Evolutionary conservation across 2,888 invertebrate genomes (phyloP).

Genomic region (Cheilosia impressa): DNA sequence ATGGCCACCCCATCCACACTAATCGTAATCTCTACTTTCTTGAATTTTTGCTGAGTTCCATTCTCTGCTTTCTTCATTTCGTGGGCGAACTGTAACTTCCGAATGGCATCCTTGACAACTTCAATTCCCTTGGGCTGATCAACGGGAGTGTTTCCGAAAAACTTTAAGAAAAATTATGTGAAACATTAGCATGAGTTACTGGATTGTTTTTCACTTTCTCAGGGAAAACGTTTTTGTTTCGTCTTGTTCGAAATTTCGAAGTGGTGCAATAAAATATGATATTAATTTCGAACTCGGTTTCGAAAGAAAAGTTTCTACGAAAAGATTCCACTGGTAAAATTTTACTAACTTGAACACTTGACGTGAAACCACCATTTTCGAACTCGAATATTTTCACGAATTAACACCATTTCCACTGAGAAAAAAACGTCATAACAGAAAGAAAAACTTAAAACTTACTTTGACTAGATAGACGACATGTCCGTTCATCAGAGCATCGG

Average conservation of each 20-base stretch:
- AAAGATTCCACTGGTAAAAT: too few species aligned
- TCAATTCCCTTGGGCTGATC: conserved; percentile 99
- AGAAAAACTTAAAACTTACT: conserved; percentile 85
- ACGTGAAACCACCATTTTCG: too few species aligned
- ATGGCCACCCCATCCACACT: conserved; percentile 98
- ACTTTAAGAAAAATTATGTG: conserved; percentile 85
- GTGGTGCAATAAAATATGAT: too few species aligned
- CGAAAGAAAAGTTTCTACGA: too few species aligned
- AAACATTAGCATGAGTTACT: not conserved
- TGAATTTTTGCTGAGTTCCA: conserved; percentile 91
- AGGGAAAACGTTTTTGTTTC: too few species aligned
- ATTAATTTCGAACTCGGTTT: too few species aligned
- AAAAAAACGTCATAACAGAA: too few species aligned
- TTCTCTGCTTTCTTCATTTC: conserved; percentile 95
- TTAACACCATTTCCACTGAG: too few species aligned
- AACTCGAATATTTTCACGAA: too few species aligned
- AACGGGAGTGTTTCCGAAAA: conserved; percentile 97
- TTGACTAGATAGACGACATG: conserved; percentile 99
- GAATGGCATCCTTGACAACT: conserved; percentile 98
- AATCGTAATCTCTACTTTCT: conserved; percentile 97
- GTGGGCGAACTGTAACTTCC: conserved; percentile 96
- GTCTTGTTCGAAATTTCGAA: too few species aligned
- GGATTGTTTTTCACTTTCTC: too few species aligned
- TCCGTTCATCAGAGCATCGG: conserved; percentile 96
- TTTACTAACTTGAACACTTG: too few species aligned